A percentile compares a stretch with the other conserved stretches of the same genome.
Evolutionary conservation across 2,888 invertebrate genomes (phyloP).

Genomic region (Cactoblastis cactorum): DNA sequence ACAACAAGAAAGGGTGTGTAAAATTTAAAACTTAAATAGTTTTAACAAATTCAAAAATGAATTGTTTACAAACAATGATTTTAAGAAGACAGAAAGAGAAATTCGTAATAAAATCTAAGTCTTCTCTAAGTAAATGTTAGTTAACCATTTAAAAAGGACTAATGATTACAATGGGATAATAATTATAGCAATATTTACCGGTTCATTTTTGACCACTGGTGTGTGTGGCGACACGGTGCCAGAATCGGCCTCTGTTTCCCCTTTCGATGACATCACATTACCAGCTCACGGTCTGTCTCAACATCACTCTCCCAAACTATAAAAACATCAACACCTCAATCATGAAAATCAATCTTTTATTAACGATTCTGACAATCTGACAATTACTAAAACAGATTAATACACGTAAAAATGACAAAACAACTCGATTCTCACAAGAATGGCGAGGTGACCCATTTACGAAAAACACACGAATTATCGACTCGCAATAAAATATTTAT

Average conservation of each 20-base stretch:
- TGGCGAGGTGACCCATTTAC: constrained; percentile 80
- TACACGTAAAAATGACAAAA: constrained; percentile 41
- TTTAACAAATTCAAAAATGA: neutral
- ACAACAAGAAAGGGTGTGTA: neutral
- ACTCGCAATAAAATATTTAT: constrained; percentile 60
- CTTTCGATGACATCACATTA: constrained; percentile 80
- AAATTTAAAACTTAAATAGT: too few relatives aligned
- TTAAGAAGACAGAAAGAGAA: neutral
- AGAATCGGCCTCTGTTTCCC: constrained; percentile 78
- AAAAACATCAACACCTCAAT: constrained; percentile 45
- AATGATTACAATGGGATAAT: neutral
- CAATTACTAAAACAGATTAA: neutral
- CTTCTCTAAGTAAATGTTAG: neutral
- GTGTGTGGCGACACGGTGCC: constrained; percentile 76
- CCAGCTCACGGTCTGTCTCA: constrained; percentile 65
- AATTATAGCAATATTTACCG: constrained; percentile 43
- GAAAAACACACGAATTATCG: constrained; percentile 75
- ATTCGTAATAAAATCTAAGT: neutral
- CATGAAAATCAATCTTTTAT: constrained; percentile 3
- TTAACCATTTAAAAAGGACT: neutral
- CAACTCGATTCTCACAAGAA: constrained; percentile 64
- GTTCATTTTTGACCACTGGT: constrained; percentile 69
- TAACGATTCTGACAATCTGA: neutral
- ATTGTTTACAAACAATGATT: neutral
- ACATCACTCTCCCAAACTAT: constrained; percentile 74